phyloP scores from a whole-genome alignment of 2,113 vertebrate species.

The Hiodon tergisus region DNA sequence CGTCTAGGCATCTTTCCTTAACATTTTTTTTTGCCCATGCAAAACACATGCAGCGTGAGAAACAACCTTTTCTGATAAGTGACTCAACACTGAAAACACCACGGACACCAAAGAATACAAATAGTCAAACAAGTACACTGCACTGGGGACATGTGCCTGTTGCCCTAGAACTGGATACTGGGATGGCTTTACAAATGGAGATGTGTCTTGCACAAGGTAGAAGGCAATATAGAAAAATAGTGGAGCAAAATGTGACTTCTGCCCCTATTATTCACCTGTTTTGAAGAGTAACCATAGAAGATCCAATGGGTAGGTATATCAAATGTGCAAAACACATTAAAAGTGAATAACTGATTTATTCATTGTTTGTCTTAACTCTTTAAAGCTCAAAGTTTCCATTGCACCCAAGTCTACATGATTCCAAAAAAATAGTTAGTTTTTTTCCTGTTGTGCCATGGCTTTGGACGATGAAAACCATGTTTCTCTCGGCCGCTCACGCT shows the following conservation, averaged over 20 bases:
- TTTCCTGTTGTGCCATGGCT: conserved; percentile 95
- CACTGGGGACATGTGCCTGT: conserved; percentile 82
- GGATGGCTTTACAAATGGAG: conserved; percentile 97
- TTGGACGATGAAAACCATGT: conserved; percentile 80
- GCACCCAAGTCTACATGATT: conserved; percentile 94
- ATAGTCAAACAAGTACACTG: conserved; percentile 80
- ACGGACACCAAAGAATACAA: conserved; percentile 73
- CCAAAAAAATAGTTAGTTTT: conserved; percentile 85
- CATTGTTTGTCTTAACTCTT: conserved; percentile 51
- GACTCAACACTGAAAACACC: conserved; percentile 91
- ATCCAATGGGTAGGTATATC: conserved; percentile 96
- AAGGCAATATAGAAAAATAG: conserved; percentile 99
- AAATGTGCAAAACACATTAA: conserved; percentile 99
- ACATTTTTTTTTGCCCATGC: conserved; percentile 85
- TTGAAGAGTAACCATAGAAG: conserved; percentile 88
- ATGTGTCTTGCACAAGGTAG: conserved; percentile 97
- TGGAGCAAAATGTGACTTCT: conserved; percentile 79
- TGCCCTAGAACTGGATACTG: conserved; percentile 86
- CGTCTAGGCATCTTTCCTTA: conserved; percentile 79
- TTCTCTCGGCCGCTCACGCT: conserved; percentile 36
- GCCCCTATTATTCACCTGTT: conserved; percentile 91
- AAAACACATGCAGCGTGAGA: conserved; percentile 99
- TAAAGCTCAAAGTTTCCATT: conserved; percentile 98
- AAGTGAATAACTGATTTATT: conserved; percentile 75
- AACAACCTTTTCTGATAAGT: conserved; percentile 79